phyloP scores from a whole-genome alignment of 2,888 invertebrate genomes.

The Rhagonycha fulva region DNA sequence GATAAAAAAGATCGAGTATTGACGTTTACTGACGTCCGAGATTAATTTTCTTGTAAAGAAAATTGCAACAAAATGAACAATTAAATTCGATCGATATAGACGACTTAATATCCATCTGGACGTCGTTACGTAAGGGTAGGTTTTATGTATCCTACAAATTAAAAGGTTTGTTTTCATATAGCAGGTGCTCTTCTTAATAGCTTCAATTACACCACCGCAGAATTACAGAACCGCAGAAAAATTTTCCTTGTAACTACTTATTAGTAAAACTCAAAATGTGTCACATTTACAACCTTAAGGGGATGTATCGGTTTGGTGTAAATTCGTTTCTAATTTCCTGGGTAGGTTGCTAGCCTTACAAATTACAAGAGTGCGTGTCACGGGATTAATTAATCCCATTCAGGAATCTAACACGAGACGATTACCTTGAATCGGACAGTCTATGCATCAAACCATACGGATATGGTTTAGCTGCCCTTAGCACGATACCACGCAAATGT shows the following conservation, averaged over 20 bases:
- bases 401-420: neutral
- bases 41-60: neutral
- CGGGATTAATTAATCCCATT: neutral
- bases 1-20: neutral
- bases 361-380: neutral
- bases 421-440: neutral
- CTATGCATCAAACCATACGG: neutral
- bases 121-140: too few species aligned
- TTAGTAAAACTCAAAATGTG: too few species aligned
- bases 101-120: neutral
- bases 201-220: too few species aligned
- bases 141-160: too few species aligned
- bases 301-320: neutral
- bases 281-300: neutral
- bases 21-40: neutral
- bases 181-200: too few species aligned
- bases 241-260: too few species aligned
- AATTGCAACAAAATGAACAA: neutral
- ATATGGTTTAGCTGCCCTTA: neutral
- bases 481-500: neutral
- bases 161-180: too few species aligned
- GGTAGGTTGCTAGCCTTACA: neutral
- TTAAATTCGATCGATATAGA: neutral
- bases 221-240: too few species aligned
- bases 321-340: neutral